phyloP scores from a whole-genome alignment of 2,888 invertebrate species.

The Dasypogon diadema region DNA sequence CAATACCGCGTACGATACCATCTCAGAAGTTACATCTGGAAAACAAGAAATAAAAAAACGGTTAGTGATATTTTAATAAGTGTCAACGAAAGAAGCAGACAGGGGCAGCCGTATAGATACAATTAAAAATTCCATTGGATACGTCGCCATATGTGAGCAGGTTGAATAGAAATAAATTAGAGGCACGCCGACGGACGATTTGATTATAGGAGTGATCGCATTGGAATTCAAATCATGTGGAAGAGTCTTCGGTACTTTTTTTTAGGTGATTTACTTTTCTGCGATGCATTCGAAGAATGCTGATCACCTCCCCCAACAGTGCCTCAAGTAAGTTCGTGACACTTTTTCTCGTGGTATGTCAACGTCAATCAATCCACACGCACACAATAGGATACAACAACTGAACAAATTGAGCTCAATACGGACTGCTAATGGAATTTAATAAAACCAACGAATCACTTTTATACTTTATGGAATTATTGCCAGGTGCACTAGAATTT shows the following conservation, averaged over 20 bases:
- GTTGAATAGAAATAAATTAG: conserved; percentile 24
- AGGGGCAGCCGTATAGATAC: background rate
- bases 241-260: conserved; percentile 37
- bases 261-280: background rate
- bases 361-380: background rate
- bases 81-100: background rate
- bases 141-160: background rate
- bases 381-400: background rate
- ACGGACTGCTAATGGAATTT: too few species aligned
- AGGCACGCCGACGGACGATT: background rate
- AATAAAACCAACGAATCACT: too few species aligned
- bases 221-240: conserved; percentile 21
- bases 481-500: background rate
- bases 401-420: background rate
- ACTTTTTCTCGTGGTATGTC: background rate
- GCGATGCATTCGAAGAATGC: background rate
- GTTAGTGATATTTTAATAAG: conserved; percentile 16
- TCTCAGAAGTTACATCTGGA: conserved; percentile 11
- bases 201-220: conserved; percentile 21
- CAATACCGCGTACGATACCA: conserved; percentile 2
- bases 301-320: background rate
- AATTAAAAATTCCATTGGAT: conserved; percentile 29
- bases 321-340: background rate
- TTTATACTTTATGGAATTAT: too few species aligned
- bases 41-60: conserved; percentile 25